Conservation (phyloP, 2,888 invertebrate species). For the Psylliodes chrysocephalus region DNA sequence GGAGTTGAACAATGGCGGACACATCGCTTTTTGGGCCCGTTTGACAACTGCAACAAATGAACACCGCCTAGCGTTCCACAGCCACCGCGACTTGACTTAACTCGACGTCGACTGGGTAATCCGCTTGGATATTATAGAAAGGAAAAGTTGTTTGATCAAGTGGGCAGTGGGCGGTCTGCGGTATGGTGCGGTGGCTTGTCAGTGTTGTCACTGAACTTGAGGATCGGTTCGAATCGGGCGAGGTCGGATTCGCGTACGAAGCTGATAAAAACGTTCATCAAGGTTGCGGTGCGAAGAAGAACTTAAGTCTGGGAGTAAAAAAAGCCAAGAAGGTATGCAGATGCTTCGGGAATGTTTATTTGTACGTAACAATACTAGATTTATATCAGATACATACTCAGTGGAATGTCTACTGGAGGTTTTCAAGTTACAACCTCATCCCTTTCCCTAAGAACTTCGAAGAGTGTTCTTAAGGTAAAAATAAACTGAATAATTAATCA, state of each 20-base stretch:
- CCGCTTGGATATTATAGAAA: constrained; percentile 20
- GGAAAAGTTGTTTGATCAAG: constrained; percentile 39
- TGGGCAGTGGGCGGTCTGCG: constrained; percentile 29
- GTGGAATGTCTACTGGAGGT: too few species aligned
- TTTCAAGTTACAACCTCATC: too few species aligned
- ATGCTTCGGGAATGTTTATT: too few species aligned
- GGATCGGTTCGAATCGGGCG: constrained; percentile 31
- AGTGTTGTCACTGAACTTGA: constrained; percentile 38
- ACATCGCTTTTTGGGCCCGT: constrained; percentile 13
- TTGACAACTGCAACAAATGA: constrained; percentile 13
- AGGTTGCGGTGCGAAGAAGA: constrained; percentile 1
- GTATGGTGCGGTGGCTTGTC: constrained; percentile 33
- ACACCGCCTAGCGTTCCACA: constrained; percentile 29
- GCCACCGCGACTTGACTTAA: constrained; percentile 31
- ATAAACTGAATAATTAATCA: too few species aligned
- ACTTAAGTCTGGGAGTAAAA: too few species aligned
- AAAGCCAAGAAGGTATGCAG: too few species aligned
- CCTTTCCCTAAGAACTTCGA: too few species aligned
- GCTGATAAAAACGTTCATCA: constrained; percentile 1
- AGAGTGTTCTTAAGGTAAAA: too few species aligned
- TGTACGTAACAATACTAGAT: too few species aligned
- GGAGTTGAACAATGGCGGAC: neutral
- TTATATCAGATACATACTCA: too few species aligned
- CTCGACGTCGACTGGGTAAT: constrained; percentile 33
- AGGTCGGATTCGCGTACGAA: constrained; percentile 24